These are phyloP conservation scores for Pristis pectinata DNA, from an alignment of 2,797 vertebrate species.

Conservation along the genomic window DNA sequence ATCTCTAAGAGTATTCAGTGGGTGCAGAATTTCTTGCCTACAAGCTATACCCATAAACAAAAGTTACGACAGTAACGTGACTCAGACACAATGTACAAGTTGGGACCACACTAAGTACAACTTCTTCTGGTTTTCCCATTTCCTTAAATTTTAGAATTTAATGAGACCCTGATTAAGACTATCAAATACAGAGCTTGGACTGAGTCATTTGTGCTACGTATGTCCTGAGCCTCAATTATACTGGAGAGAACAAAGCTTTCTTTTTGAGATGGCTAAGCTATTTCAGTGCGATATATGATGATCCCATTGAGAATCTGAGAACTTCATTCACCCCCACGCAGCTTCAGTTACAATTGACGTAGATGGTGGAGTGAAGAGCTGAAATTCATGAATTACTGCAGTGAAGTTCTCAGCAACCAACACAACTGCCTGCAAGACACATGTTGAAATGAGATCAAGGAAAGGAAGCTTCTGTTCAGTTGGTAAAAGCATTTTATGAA, in stretches of 20 bases:
- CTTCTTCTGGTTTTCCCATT: not conserved
- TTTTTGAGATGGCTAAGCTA: slow-evolving; percentile 17
- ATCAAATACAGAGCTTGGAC: not conserved
- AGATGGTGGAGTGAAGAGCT: slow-evolving; percentile 14
- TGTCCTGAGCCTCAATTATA: not conserved
- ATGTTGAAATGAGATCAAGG: not conserved
- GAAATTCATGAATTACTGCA: slow-evolving; percentile 32
- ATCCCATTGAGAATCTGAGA: slow-evolving; percentile 14
- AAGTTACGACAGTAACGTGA: not conserved
- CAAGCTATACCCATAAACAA: not conserved
- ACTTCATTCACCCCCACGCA: slow-evolving; percentile 36
- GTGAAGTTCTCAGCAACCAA: slow-evolving; percentile 21
- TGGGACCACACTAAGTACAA: not conserved
- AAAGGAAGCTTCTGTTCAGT: not conserved
- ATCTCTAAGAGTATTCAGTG: not conserved
- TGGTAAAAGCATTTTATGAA: not conserved
- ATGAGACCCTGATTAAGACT: not conserved
- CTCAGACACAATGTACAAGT: not conserved
- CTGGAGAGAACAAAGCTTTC: slow-evolving; percentile 7
- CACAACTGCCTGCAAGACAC: slow-evolving; percentile 10
- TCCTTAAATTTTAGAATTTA: not conserved
- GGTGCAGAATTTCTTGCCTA: not conserved
- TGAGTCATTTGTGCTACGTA: not conserved
- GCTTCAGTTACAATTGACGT: slow-evolving; percentile 30
- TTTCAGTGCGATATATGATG: slow-evolving; percentile 22